Conservation (phyloP, 2,113 vertebrate species). For the Gopherus evgoodei region DNA sequence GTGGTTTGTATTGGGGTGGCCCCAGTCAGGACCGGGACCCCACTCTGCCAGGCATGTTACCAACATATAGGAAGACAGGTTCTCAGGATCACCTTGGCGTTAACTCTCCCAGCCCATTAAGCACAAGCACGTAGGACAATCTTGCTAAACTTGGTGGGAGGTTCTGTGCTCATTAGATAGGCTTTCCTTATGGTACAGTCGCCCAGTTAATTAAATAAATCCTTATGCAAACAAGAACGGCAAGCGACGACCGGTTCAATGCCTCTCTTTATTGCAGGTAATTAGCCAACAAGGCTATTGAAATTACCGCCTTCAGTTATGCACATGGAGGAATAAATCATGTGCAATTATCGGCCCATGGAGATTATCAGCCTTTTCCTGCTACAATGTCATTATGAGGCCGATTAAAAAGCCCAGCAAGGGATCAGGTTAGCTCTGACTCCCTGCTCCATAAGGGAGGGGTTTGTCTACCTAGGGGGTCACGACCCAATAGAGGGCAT, state of each 20-base stretch:
- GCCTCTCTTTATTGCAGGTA: background rate
- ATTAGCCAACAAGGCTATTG: constrained; percentile 56
- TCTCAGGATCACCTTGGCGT: accelerated
- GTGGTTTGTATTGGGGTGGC: background rate
- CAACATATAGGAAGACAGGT: background rate
- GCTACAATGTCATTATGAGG: background rate
- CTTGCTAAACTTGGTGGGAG: background rate
- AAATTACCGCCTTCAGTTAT: constrained; percentile 49
- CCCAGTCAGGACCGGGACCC: background rate
- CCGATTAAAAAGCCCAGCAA: background rate
- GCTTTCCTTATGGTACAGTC: background rate
- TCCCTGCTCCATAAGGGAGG: background rate
- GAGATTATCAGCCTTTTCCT: constrained; percentile 54
- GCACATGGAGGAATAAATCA: constrained; percentile 37
- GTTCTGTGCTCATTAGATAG: background rate
- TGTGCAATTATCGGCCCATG: constrained; percentile 36
- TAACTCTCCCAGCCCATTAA: background rate
- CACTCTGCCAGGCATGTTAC: background rate
- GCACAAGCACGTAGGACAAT: background rate
- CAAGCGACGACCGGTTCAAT: constrained; percentile 14
- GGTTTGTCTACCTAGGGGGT: background rate
- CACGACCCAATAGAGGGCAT: background rate
- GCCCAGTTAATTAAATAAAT: background rate
- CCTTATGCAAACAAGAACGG: background rate
- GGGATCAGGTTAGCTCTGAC: background rate